Conservation (phyloP, 2,888 invertebrate species). For the Drosophila prolongata region DNA sequence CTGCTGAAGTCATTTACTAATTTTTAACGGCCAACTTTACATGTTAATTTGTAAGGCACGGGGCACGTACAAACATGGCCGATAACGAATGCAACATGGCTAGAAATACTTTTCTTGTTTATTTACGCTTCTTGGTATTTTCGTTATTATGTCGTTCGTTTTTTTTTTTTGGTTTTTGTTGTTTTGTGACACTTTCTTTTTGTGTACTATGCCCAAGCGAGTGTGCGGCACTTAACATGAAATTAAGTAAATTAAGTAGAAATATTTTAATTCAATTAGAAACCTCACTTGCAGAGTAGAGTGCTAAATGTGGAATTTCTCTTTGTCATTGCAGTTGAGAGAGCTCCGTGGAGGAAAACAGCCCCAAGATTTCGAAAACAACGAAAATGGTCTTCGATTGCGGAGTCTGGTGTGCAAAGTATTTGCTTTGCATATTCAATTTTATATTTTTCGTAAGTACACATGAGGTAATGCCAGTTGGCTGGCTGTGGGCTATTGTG, state of each 20-base stretch:
- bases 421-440: slow-evolving; percentile 89
- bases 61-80: slow-evolving; percentile 52
- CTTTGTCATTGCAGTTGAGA: slow-evolving; percentile 52
- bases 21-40: slow-evolving; percentile 58
- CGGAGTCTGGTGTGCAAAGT: slow-evolving; percentile 88
- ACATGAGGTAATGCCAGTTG: slow-evolving; percentile 59
- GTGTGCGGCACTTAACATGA: slow-evolving; percentile 50
- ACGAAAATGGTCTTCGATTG: slow-evolving; percentile 86
- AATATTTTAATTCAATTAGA: slow-evolving; percentile 57
- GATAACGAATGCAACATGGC: slow-evolving; percentile 55
- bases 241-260: slow-evolving; percentile 49
- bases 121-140: slow-evolving; percentile 43
- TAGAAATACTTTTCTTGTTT: slow-evolving; percentile 34
- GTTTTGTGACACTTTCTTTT: slow-evolving; percentile 60
- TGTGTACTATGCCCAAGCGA: slow-evolving; percentile 13
- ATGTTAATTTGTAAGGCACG: slow-evolving; percentile 75
- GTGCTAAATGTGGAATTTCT: slow-evolving; percentile 21
- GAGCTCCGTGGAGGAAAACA: slow-evolving; percentile 45
- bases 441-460: slow-evolving; percentile 90
- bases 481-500: slow-evolving; percentile 20
- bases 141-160: slow-evolving; percentile 11
- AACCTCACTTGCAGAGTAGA: slow-evolving; percentile 6
- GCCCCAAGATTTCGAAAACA: slow-evolving; percentile 75
- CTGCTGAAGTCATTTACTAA: slow-evolving; percentile 32
- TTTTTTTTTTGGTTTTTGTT: not conserved